phyloP scores from a whole-genome alignment of 2,888 invertebrate genomes.

The Lithophane socia region DNA sequence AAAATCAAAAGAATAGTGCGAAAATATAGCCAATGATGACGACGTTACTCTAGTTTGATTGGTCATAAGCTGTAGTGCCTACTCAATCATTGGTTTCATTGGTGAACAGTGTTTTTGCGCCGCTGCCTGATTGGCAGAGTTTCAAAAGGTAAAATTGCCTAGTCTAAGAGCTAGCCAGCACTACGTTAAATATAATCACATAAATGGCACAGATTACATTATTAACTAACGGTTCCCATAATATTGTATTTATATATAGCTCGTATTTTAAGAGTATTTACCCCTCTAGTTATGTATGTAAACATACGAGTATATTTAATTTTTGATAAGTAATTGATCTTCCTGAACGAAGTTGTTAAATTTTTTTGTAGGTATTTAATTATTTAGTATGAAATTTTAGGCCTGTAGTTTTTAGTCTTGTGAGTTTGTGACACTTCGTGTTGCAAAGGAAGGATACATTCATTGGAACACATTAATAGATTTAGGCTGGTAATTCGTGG shows the following conservation, averaged over 20 bases:
- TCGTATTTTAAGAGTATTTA: constrained; percentile 51
- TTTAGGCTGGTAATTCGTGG: background rate
- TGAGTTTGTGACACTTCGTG: background rate
- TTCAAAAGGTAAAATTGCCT: constrained; percentile 4
- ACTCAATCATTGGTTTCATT: background rate
- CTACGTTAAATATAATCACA: constrained; percentile 13
- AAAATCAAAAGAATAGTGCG: background rate
- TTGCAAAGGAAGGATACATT: constrained; percentile 2
- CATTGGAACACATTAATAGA: background rate
- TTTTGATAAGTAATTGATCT: constrained; percentile 35
- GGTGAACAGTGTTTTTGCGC: background rate
- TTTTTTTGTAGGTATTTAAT: constrained; percentile 40
- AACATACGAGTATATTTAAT: constrained; percentile 33
- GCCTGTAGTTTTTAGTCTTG: constrained; percentile 2
- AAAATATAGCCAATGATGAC: background rate
- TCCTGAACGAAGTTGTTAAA: constrained; percentile 42
- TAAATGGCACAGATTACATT: constrained; percentile 23
- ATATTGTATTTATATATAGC: constrained; percentile 9
- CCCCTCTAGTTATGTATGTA: constrained; percentile 39
- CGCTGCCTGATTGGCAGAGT: background rate
- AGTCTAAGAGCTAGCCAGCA: constrained; percentile 20
- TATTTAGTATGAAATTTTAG: background rate
- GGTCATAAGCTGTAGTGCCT: background rate
- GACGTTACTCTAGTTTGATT: background rate
- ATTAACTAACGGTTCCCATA: constrained; percentile 43